Conservation (phyloP, 2,888 invertebrate species). For the Mythimna loreyi region DNA sequence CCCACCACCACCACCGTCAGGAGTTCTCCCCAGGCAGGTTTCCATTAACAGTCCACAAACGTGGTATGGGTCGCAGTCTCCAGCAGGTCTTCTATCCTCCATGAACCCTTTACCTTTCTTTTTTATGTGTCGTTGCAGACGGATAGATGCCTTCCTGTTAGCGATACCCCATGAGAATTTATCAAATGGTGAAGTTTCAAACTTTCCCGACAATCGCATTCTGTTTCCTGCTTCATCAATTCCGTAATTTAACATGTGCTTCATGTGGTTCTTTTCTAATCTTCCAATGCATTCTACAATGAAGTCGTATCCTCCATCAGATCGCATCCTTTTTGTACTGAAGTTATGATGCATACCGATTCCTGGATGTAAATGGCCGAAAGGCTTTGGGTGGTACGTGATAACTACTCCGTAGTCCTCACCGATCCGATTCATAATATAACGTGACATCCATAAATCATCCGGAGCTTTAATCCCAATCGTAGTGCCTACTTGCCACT, state of each 20-base stretch:
- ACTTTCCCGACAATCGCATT: constrained; percentile 97
- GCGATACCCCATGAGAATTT: constrained; percentile 98
- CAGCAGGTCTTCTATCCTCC: constrained; percentile 97
- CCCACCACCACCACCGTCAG: constrained; percentile 36
- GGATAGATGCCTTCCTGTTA: constrained; percentile 97
- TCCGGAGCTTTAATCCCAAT: constrained; percentile 95
- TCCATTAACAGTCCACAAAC: constrained; percentile 89
- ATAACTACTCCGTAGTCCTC: constrained; percentile 96
- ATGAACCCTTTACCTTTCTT: constrained; percentile 97
- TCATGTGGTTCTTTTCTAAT: constrained; percentile 96
- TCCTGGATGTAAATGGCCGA: constrained; percentile 96
- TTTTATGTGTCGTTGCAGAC: constrained; percentile 96
- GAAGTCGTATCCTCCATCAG: constrained; percentile 93
- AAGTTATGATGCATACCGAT: constrained; percentile 97
- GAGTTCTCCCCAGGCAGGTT: constrained; percentile 77
- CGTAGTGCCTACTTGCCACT: constrained; percentile 97
- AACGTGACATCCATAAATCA: constrained; percentile 96
- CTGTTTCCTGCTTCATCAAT: constrained; percentile 97
- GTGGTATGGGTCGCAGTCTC: constrained; percentile 97
- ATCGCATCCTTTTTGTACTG: constrained; percentile 96
- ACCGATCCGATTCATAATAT: constrained; percentile 95
- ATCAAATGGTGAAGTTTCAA: constrained; percentile 98
- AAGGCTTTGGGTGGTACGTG: constrained; percentile 93
- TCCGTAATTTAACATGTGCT: constrained; percentile 98
- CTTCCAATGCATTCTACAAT: constrained; percentile 98